These are phyloP conservation scores for Hipparchia sbordonii DNA, from an alignment of 2,888 invertebrate species.

Conservation along the genomic window DNA sequence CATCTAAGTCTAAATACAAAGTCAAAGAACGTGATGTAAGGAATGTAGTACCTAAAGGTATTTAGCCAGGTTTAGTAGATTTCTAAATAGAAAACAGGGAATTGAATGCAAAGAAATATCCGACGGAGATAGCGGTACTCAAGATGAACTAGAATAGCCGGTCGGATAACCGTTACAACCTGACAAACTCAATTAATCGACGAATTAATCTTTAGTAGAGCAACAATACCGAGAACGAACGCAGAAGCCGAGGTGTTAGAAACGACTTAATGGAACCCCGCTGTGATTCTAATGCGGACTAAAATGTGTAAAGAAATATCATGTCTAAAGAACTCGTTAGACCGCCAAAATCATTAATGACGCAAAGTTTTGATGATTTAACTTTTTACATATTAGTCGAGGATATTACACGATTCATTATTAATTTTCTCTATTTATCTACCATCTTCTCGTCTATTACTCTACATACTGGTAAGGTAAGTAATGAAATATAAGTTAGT, in stretches of 20 bases:
- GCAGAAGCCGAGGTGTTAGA: slow-evolving; percentile 21
- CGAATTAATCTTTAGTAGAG: slow-evolving; percentile 46
- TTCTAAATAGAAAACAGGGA: slow-evolving; percentile 39
- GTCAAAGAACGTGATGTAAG: neutral
- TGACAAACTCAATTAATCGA: slow-evolving; percentile 68
- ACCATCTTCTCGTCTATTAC: too few species aligned
- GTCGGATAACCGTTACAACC: slow-evolving; percentile 69
- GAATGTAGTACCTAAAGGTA: slow-evolving; percentile 14
- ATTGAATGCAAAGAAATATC: slow-evolving; percentile 54
- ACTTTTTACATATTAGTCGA: too few species aligned
- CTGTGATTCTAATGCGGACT: neutral
- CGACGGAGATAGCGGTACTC: slow-evolving; percentile 66
- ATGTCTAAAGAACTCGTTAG: neutral
- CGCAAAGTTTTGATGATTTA: neutral
- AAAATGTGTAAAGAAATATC: neutral
- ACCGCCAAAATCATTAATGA: neutral
- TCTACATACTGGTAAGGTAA: too few species aligned
- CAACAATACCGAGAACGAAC: slow-evolving; percentile 36
- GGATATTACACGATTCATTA: too few species aligned
- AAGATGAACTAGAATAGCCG: slow-evolving; percentile 73
- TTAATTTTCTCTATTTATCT: too few species aligned
- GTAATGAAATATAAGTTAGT: too few species aligned
- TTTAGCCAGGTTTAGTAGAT: slow-evolving; percentile 32
- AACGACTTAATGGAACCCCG: slow-evolving; percentile 6
- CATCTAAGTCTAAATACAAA: neutral